Conservation (phyloP, 2,888 invertebrate genomes). For the Folsomia manolachei region DNA sequence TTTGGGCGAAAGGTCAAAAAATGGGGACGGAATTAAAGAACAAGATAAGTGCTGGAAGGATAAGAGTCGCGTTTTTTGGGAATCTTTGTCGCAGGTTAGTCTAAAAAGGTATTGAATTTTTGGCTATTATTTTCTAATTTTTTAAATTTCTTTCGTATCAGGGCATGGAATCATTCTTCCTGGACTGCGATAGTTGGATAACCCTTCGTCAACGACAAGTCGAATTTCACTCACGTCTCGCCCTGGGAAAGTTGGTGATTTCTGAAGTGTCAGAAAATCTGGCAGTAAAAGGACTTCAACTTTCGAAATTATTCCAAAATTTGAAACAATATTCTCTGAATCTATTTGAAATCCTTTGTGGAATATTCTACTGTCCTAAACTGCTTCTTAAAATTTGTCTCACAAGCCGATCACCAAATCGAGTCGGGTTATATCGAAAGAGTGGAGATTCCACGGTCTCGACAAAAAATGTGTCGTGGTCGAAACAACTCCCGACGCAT, state of each 20-base stretch:
- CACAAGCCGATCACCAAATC: not conserved
- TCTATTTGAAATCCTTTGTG: not conserved
- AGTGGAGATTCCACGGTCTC: not conserved
- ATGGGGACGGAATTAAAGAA: not conserved
- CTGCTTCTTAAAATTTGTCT: not conserved
- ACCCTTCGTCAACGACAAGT: not conserved
- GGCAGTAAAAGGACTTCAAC: not conserved
- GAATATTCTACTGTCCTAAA: not conserved
- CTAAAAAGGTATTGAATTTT: not conserved
- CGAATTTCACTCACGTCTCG: not conserved
- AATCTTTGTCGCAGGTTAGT: not conserved
- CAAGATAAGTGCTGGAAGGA: not conserved
- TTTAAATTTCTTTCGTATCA: not conserved
- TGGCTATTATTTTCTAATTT: not conserved
- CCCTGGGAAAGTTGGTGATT: not conserved
- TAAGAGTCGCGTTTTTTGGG: not conserved
- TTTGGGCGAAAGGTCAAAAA: not conserved
- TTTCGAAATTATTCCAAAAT: not conserved
- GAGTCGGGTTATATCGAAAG: not conserved
- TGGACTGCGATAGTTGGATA: not conserved
- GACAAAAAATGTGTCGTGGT: not conserved
- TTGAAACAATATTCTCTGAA: not conserved
- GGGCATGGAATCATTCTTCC: not conserved
- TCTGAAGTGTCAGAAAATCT: not conserved
- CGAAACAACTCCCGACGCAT: not conserved